These are phyloP conservation scores for Leptinotarsa lineolata DNA, from an alignment of 1,140 invertebrate species.

Conservation along the genomic window DNA sequence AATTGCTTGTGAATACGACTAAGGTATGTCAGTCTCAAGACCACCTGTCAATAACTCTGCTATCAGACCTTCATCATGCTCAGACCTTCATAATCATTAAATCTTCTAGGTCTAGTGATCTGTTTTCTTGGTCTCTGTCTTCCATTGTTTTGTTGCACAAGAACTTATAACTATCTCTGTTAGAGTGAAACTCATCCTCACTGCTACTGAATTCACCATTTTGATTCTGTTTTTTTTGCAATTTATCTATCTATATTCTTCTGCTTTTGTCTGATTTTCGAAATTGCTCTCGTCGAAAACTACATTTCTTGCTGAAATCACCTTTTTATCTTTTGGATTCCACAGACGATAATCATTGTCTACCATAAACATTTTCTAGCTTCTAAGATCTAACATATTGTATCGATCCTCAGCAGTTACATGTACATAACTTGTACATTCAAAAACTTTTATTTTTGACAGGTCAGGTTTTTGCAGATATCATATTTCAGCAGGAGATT, in stretches of 20 bases:
- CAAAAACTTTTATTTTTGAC: conserved; percentile 48
- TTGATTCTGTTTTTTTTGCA: too few species aligned
- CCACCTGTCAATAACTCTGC: too few species aligned
- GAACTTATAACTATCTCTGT: too few species aligned
- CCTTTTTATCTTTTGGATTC: conserved; percentile 42
- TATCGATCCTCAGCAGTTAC: conserved; percentile 36
- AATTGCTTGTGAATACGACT: too few species aligned
- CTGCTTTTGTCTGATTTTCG: not conserved
- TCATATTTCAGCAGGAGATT: conserved; percentile 50
- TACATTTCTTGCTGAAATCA: conserved; percentile 45
- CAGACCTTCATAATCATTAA: too few species aligned
- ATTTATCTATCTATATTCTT: not conserved
- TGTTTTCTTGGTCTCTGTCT: too few species aligned
- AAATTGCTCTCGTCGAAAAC: conserved; percentile 43
- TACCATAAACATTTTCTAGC: conserved; percentile 36
- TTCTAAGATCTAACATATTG: conserved; percentile 32
- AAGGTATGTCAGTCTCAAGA: too few species aligned
- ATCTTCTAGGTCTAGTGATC: too few species aligned
- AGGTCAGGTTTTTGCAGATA: conserved; percentile 43
- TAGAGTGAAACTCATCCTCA: too few species aligned
- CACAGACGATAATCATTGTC: conserved; percentile 37
- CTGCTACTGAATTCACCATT: too few species aligned
- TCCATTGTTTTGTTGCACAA: too few species aligned
- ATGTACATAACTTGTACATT: conserved; percentile 42
- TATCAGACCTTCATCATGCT: too few species aligned